A percentile compares a stretch with the other conserved stretches of the same genome.
These are phyloP conservation scores for Balearica regulorum DNA, from an alignment of 2,797 vertebrate species.

Conservation along the genomic window DNA sequence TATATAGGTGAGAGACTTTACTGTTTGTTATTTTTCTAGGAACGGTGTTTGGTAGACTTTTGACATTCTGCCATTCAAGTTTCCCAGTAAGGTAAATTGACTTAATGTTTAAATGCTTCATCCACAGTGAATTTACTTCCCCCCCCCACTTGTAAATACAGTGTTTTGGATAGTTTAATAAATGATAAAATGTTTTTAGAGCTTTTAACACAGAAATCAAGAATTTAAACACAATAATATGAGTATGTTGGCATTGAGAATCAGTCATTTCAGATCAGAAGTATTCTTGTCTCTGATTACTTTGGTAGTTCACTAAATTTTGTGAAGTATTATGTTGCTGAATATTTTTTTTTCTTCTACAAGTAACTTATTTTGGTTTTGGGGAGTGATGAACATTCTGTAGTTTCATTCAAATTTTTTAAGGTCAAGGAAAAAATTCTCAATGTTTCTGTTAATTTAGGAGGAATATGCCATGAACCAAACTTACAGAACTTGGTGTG, in stretches of 20 bases:
- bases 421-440: not conserved
- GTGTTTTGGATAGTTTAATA: not conserved
- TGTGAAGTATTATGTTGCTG: not conserved
- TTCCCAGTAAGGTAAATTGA: not conserved
- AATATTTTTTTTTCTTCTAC: not conserved
- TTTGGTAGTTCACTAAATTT: not conserved
- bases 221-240: not conserved
- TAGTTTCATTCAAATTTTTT: not conserved
- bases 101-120: not conserved
- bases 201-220: not conserved
- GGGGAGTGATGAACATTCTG: not conserved
- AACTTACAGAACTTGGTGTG: not conserved
- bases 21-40: not conserved
- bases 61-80: not conserved
- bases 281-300: not conserved
- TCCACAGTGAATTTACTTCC: not conserved
- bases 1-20: not conserved
- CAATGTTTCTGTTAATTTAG: not conserved
- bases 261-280: not conserved
- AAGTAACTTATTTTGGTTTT: not conserved
- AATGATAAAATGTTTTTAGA: not conserved
- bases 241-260: not conserved
- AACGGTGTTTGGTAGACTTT: not conserved
- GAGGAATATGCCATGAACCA: not conserved
- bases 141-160: not conserved